Conservation (phyloP, 2,113 vertebrate genomes). For the Sporophila hypoxantha region DNA sequence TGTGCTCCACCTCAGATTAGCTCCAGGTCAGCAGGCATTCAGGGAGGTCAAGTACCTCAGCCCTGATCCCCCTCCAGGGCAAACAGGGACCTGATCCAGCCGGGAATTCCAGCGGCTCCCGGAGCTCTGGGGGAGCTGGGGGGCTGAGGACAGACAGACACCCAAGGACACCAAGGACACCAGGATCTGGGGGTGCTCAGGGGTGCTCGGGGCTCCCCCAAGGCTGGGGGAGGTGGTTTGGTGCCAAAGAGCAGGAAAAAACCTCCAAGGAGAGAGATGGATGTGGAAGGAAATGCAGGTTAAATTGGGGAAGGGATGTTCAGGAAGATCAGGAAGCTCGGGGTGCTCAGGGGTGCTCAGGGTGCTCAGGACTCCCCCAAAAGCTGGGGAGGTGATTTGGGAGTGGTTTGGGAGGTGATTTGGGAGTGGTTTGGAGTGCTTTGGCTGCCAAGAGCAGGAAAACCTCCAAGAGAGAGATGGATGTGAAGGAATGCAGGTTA, state of each 20-base stretch:
- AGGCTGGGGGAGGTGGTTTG: not conserved
- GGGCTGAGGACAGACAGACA: not conserved
- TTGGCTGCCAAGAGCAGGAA: no score
- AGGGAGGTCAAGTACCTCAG: not conserved
- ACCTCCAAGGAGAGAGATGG: not conserved
- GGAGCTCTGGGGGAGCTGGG: rapidly evolving
- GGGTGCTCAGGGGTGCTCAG: no score
- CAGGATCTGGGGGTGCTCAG: no score
- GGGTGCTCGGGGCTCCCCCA: not conserved
- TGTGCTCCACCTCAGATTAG: not conserved
- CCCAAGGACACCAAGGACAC: not conserved
- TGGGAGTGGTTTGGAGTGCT: no score
- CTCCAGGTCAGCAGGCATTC: not conserved
- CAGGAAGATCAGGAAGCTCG: no score
- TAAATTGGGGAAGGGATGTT: not conserved
- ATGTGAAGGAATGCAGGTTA: no score
- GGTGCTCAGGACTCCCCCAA: no score
- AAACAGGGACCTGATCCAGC: not conserved
- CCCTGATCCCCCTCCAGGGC: not conserved
- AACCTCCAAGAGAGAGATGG: no score
- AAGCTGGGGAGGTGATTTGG: no score
- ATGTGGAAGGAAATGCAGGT: not conserved
- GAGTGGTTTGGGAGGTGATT: no score
- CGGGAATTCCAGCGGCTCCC: not conserved
- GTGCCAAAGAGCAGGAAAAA: not conserved